phyloP scores from a whole-genome alignment of 37 sponge, comb jelly and placozoan genomes.

The Halichondria panicea region DNA sequence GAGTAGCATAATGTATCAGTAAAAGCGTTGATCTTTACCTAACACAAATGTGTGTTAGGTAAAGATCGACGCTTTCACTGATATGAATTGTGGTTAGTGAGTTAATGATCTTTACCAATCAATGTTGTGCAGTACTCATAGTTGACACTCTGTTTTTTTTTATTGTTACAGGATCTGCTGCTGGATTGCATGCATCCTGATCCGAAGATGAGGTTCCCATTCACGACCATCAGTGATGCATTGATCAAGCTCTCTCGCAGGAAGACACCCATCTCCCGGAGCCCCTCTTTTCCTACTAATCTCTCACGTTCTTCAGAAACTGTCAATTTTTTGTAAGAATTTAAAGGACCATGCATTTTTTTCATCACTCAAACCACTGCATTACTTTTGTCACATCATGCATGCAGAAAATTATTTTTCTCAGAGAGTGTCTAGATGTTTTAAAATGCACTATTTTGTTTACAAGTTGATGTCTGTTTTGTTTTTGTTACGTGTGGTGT shows the following conservation, averaged over 20 bases:
- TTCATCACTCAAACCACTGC: no score
- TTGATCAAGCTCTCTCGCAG: constrained; percentile 33
- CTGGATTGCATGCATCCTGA: constrained; percentile 50
- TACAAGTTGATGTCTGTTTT: no score
- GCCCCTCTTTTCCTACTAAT: constrained; percentile 47
- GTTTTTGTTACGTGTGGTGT: no score
- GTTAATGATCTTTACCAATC: not conserved
- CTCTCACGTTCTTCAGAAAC: constrained; percentile 51
- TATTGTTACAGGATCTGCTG: constrained; percentile 44
- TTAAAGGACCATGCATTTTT: not conserved
- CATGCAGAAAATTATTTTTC: no score
- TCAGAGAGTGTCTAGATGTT: no score
- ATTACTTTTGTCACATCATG: no score
- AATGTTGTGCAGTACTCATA: not conserved
- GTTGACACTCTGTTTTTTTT: not conserved
- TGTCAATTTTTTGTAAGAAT: constrained; percentile 15
- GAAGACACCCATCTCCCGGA: constrained; percentile 47
- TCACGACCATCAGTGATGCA: constrained; percentile 36
- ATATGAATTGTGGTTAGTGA: not conserved
- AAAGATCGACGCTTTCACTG: not conserved
- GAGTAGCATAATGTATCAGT: not conserved
- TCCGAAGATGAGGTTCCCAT: constrained; percentile 41
- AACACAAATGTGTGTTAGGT: not conserved
- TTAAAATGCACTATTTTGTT: no score
- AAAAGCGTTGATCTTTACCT: not conserved